Percentiles rank a stretch among this genome's conserved stretches.
Conservation (phyloP, 2,888 invertebrate genomes). For the Asteroscopus sphinx region DNA sequence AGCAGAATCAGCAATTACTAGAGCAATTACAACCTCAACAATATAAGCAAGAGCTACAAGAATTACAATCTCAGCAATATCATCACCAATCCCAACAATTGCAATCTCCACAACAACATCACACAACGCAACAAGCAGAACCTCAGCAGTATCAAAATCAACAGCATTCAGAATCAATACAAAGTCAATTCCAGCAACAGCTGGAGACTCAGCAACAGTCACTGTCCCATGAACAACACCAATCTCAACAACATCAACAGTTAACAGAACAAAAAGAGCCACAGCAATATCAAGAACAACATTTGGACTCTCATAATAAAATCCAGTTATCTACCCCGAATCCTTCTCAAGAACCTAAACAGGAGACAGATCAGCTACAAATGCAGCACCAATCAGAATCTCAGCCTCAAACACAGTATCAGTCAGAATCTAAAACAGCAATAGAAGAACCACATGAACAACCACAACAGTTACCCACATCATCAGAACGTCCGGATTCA, state of each 20-base stretch:
- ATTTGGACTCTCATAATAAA: slow-evolving; percentile 12
- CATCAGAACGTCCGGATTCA: not conserved
- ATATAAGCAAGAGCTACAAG: not conserved
- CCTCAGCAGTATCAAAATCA: slow-evolving; percentile 16
- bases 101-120: slow-evolving; percentile 3
- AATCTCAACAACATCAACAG: slow-evolving; percentile 9
- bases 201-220: slow-evolving; percentile 4
- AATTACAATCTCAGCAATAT: not conserved
- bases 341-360: slow-evolving; percentile 16
- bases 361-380: slow-evolving; percentile 5
- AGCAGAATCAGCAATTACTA: slow-evolving; percentile 11
- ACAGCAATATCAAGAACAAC: slow-evolving; percentile 6
- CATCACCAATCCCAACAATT: not conserved
- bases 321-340: slow-evolving; percentile 17
- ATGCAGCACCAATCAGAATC: slow-evolving; percentile 6
- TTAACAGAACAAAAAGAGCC: not conserved
- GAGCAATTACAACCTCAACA: not conserved
- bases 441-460: slow-evolving; percentile 12
- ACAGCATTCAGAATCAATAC: slow-evolving; percentile 6
- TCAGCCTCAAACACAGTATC: slow-evolving; percentile 4
- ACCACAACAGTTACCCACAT: slow-evolving; percentile 1
- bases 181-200: slow-evolving; percentile 1
- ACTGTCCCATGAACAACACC: slow-evolving; percentile 1
- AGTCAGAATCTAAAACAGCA: slow-evolving; percentile 7
- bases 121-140: not conserved